phyloP scores from a whole-genome alignment of 1,140 invertebrate genomes.

The Musca vetustissima region DNA sequence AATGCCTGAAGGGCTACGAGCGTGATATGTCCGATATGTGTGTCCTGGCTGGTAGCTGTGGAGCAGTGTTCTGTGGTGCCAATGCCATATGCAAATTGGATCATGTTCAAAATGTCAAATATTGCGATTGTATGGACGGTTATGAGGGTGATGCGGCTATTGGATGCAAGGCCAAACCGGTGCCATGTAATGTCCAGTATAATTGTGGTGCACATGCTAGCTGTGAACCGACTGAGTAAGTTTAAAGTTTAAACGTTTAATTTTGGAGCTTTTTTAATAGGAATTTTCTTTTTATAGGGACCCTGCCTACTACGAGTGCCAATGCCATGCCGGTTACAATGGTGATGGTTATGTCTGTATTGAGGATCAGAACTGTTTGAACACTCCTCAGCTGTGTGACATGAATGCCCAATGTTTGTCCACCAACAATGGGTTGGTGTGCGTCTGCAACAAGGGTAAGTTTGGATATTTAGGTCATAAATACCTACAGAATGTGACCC shows the following conservation, averaged over 20 bases:
- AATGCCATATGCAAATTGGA: constrained; percentile 66
- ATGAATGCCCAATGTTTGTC: constrained; percentile 77
- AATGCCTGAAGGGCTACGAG: constrained; percentile 65
- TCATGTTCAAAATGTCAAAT: constrained; percentile 59
- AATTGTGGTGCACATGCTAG: constrained; percentile 84
- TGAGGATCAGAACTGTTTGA: constrained; percentile 68
- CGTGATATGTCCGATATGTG: constrained; percentile 48
- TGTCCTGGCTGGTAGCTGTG: constrained; percentile 61
- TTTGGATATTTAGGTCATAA: too few relatives aligned
- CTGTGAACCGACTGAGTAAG: constrained; percentile 66
- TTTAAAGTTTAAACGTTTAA: too few relatives aligned
- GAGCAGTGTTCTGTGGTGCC: constrained; percentile 61
- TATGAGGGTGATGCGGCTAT: constrained; percentile 77
- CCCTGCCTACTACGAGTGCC: constrained; percentile 58
- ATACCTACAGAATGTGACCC: too few relatives aligned
- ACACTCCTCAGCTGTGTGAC: constrained; percentile 74
- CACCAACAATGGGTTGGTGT: constrained; percentile 68
- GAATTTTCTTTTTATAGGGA: constrained; percentile 34
- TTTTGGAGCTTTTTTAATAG: too few relatives aligned
- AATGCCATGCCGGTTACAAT: constrained; percentile 69
- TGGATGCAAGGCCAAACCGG: constrained; percentile 64
- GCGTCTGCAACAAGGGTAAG: constrained; percentile 70
- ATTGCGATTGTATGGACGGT: constrained; percentile 76
- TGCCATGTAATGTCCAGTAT: constrained; percentile 77
- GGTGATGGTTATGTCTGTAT: constrained; percentile 83